phyloP scores from a whole-genome alignment of 2,888 invertebrate genomes.

The Sesia bembeciformis region DNA sequence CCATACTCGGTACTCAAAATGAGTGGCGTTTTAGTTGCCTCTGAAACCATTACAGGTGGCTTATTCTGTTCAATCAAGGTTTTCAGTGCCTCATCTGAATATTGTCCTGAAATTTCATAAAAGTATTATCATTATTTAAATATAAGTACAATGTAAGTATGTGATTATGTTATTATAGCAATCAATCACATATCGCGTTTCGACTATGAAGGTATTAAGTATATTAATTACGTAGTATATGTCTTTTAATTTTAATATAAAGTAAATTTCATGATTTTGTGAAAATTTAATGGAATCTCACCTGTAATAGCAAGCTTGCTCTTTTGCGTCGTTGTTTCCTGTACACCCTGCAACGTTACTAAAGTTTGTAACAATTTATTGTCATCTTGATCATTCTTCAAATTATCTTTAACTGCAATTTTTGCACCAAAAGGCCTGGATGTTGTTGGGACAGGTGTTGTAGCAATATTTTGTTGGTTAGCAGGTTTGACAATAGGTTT shows the following conservation, averaged over 20 bases:
- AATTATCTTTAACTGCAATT: slow-evolving; percentile 52
- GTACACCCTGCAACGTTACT: slow-evolving; percentile 60
- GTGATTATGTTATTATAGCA: not conserved
- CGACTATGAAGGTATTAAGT: not conserved
- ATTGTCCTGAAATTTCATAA: slow-evolving; percentile 41
- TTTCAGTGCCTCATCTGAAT: slow-evolving; percentile 58
- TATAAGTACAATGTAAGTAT: not conserved
- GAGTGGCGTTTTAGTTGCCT: slow-evolving; percentile 55
- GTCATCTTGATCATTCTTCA: slow-evolving; percentile 55
- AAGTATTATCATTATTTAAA: not conserved
- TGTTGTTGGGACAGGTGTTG: slow-evolving; percentile 26
- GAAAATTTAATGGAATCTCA: slow-evolving; percentile 12
- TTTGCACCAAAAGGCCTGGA: slow-evolving; percentile 49
- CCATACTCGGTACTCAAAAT: slow-evolving; percentile 72
- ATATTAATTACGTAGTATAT: no score
- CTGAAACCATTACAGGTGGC: slow-evolving; percentile 48
- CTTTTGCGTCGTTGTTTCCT: slow-evolving; percentile 54
- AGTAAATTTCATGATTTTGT: no score
- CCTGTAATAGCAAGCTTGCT: slow-evolving; percentile 60
- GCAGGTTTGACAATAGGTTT: slow-evolving; percentile 25
- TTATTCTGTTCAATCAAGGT: slow-evolving; percentile 50
- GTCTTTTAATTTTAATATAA: no score
- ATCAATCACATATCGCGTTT: not conserved
- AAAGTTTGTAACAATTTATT: slow-evolving; percentile 63
- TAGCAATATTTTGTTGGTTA: slow-evolving; percentile 19